Base-by-base conservation (phyloP, 2,797 vertebrate genomes). In the Amazonetta brasiliensis region DNA sequence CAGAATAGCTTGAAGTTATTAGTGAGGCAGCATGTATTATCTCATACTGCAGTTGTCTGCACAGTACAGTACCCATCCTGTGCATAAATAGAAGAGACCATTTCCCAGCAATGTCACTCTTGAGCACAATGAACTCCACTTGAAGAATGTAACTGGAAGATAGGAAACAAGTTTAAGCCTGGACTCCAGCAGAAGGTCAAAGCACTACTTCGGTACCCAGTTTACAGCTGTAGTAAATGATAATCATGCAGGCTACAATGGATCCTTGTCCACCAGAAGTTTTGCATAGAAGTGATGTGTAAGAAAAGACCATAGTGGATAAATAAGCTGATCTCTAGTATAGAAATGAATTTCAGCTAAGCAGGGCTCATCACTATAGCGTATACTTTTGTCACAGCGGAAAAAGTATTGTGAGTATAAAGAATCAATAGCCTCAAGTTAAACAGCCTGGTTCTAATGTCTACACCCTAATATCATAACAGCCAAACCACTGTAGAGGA, bases 41-140 rank as follows among this genome's bases (percentile, higher is more conserved):
- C 96, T 96, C 95, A 83, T 95, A 52, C 64, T 28, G 92, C 77
- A 92, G 96, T 90, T 91, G 94, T 75, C 91, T 93, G 92, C 1
- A 6, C 95, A 76, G 73, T 82, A 84, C 64, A 86, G 73, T 67
- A 86, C 91, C 91, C 92, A 88, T 97, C 93, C 85, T 85, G 84
- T 95, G 94, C 95, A 97, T 98, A 97, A 98, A 97, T 66, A 95
- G 92, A 90, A 93, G 79, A 96, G 90, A 89, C 96, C 95, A 97
- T 98, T 98, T 97, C 93, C 90, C 44, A 87, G 92, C 95, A 98
- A 98, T 98, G 97, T 97, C 84, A 96, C 98, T 98, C 97, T n/a
- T 50, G 97, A 98, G 97, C 92, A 89, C 95, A 93, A 96, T 97
- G 97, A 98, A 86, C 92, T 72, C 85, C 77, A 67, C 84, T 96